phyloP scores from a whole-genome alignment of 2,113 vertebrate genomes.

The Poecilia latipinna region DNA sequence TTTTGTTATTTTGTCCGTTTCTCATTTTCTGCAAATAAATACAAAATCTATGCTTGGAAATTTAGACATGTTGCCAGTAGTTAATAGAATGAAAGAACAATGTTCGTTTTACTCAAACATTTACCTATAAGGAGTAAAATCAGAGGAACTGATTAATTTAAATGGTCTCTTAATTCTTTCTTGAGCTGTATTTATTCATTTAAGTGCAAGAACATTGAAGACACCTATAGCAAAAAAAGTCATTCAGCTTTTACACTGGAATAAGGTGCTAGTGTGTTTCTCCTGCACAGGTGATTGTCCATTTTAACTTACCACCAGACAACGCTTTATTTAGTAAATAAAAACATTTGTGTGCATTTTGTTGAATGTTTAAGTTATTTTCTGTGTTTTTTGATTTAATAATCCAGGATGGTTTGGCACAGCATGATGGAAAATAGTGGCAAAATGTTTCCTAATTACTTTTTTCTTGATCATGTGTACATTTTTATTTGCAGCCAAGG shows the following conservation, averaged over 20 bases:
- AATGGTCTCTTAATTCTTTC: too few relatives aligned
- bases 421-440: not conserved
- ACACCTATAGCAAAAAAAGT: not conserved
- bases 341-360: not conserved
- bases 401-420: not conserved
- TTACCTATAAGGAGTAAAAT: too few relatives aligned
- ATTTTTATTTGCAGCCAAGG: constrained; percentile 44
- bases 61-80: too few relatives aligned
- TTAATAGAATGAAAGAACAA: too few relatives aligned
- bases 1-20: too few relatives aligned
- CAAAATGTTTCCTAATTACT: not conserved
- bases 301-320: not conserved
- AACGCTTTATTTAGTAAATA: not conserved
- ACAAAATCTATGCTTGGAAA: too few relatives aligned
- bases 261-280: not conserved
- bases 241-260: not conserved
- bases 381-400: not conserved
- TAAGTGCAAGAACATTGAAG: not conserved
- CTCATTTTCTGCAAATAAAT: too few relatives aligned
- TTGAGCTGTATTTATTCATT: too few relatives aligned
- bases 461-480: not conserved
- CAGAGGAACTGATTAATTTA: too few relatives aligned
- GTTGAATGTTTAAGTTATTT: not conserved
- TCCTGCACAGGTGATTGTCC: not conserved
- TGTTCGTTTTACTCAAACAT: too few relatives aligned